phyloP scores from a whole-genome alignment of 2,888 invertebrate genomes.

The Sarcophaga caerulescens region DNA sequence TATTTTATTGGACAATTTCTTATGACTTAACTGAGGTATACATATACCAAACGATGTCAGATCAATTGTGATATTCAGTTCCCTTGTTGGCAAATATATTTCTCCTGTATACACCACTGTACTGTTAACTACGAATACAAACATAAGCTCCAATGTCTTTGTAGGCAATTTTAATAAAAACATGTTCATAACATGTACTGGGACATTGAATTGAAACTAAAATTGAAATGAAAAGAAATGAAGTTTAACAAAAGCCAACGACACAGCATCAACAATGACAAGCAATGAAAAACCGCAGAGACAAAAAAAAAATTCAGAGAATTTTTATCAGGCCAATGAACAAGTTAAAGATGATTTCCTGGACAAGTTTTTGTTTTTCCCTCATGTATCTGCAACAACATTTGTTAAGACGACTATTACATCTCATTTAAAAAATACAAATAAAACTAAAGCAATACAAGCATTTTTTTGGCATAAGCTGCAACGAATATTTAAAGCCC shows the following conservation, averaged over 20 bases:
- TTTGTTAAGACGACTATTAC: background rate
- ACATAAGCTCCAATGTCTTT: background rate
- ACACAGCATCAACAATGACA: slow-evolving; percentile 14
- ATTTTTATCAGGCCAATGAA: slow-evolving; percentile 61
- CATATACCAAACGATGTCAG: too few species aligned
- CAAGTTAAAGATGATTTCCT: slow-evolving; percentile 58
- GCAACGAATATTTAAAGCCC: too few species aligned
- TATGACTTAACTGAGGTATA: too few species aligned
- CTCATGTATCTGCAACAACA: background rate
- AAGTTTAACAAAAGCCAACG: slow-evolving; percentile 30
- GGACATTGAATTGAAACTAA: background rate
- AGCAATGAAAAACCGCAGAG: background rate
- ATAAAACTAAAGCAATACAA: too few species aligned
- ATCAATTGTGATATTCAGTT: too few species aligned
- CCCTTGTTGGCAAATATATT: too few species aligned
- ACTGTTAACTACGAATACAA: background rate
- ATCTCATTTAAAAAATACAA: too few species aligned
- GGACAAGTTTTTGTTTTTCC: slow-evolving; percentile 26
- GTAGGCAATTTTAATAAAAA: background rate
- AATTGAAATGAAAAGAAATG: slow-evolving; percentile 39
- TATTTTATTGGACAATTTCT: too few species aligned
- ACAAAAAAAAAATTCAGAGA: slow-evolving; percentile 23
- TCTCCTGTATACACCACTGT: too few species aligned
- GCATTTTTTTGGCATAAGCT: too few species aligned
- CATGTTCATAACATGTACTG: background rate